Evolutionary conservation across 64 coral and sea anemone genomes (phyloP), one percentile per base, ranked within the genome.

Genomic region (Cladopsammia gracilis): DNA sequence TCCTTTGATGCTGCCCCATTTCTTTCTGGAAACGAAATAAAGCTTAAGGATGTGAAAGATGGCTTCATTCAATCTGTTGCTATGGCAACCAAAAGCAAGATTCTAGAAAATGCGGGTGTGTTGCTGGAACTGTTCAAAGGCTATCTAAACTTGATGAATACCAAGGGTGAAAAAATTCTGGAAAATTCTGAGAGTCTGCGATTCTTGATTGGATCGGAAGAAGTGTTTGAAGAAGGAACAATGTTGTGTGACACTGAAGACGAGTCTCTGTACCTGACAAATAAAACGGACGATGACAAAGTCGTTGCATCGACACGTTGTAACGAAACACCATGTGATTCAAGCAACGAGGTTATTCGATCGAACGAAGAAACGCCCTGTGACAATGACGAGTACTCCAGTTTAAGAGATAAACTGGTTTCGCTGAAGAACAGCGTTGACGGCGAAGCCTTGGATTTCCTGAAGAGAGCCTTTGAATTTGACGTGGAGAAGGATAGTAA

Each of bases 241-340:
- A 12, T 47, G 45, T 23, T 84, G 19, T 16, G 62, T 68, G 45
- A 65, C 43, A 2, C 62, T 50, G 74, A 93, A 62, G 84, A 87
- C 13, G 71, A 67, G 1, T 46, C 86, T 4, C 16, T 96, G 44
- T 71, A 89, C n/a, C 2, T 71, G 15, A 54, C 68, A 58, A 98
- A 98, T 56, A 94, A 98, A 91, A 98, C 96, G 16, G 96, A 98
- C 52, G 96, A 98, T 91, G 96, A 98, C 34, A 98, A 98, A 59
- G 92, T 70, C 25, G 83, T 86, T 78, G 92, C 87, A 22, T 96
- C 78, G 49, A 34, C 77, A 15, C 68, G 49, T 12, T 59, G 49
- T 64, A 66, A 70, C 59, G 58, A 93, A 71, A 44, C 0, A 11
- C 20, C 6, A 12, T 48, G 57, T 10, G 77, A 76, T 6, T 78